Conservation (phyloP, 2,797 vertebrate species). For the Dendrocincla tyrannina region DNA sequence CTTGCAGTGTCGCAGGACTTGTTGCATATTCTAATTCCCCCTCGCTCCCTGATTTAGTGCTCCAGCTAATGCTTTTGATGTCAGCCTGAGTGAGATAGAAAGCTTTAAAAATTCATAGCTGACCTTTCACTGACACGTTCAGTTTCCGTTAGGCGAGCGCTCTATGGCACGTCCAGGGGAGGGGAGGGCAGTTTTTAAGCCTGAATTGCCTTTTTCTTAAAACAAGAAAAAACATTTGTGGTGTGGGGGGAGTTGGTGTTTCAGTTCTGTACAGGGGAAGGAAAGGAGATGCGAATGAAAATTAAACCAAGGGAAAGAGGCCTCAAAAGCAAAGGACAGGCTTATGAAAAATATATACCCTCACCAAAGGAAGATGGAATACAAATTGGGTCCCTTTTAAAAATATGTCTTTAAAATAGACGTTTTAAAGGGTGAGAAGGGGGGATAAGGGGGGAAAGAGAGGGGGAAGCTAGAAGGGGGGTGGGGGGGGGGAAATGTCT, state of each 20-base stretch:
- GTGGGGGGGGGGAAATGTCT: constrained; percentile 45
- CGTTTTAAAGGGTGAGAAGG: constrained; percentile 58
- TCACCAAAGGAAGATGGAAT: constrained; percentile 71
- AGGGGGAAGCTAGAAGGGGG: background rate
- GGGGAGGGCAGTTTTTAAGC: background rate
- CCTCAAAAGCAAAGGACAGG: constrained; percentile 48
- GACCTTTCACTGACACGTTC: constrained; percentile 62
- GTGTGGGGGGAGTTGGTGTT: background rate
- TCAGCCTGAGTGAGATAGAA: constrained; percentile 57
- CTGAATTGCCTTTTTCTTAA: constrained; percentile 41
- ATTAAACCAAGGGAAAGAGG: constrained; percentile 1
- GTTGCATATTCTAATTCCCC: constrained; percentile 65
- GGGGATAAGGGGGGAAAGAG: background rate
- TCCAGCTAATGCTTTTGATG: constrained; percentile 60
- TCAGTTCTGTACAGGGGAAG: constrained; percentile 9
- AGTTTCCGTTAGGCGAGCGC: background rate
- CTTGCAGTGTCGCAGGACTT: background rate
- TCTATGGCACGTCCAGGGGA: background rate
- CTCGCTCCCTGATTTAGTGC: constrained; percentile 51
- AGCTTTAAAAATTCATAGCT: constrained; percentile 68
- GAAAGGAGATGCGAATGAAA: constrained; percentile 9
- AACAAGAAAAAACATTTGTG: background rate
- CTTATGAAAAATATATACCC: constrained; percentile 72
- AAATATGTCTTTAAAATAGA: constrained; percentile 72
- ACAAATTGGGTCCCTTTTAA: constrained; percentile 72